Evolutionary conservation across 2,797 vertebrate genomes (phyloP).

Genomic region (Sarcoramphus papa): DNA sequence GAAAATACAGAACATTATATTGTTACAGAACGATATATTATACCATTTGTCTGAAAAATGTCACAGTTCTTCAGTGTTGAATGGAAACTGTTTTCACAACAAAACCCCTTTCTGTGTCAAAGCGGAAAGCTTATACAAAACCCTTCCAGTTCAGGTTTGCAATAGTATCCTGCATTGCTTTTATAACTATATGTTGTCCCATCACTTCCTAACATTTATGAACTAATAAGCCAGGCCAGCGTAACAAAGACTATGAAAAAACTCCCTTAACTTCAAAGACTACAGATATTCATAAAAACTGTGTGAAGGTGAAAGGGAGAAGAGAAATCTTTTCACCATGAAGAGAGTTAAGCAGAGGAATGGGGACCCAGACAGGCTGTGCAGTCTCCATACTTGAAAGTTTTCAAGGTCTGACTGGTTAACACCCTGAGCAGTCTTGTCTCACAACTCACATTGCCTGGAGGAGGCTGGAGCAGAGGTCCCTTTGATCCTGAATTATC

Average conservation of each 20-base stretch:
- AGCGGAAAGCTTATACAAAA: neutral
- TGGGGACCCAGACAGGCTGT: neutral
- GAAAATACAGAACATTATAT: neutral
- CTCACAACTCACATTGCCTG: neutral
- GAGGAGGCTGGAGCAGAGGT: neutral
- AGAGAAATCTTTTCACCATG: neutral
- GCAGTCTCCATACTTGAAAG: neutral
- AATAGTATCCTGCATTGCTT: neutral
- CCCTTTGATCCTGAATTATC: conserved; percentile 26
- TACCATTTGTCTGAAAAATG: neutral
- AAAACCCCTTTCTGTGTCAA: neutral
- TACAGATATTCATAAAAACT: neutral
- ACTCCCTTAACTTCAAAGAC: neutral
- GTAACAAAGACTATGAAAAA: neutral
- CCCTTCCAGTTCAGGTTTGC: neutral
- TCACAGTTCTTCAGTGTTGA: neutral
- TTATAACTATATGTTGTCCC: neutral
- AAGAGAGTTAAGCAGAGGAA: neutral
- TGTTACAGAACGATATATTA: neutral
- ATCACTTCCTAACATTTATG: neutral
- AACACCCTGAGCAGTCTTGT: neutral
- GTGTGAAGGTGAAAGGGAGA: neutral
- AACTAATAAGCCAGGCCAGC: neutral
- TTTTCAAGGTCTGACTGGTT: neutral
- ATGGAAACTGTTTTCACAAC: neutral